Evolutionary conservation across 2,797 vertebrate species (phyloP).

Genomic region (Heterohyrax brucei): DNA sequence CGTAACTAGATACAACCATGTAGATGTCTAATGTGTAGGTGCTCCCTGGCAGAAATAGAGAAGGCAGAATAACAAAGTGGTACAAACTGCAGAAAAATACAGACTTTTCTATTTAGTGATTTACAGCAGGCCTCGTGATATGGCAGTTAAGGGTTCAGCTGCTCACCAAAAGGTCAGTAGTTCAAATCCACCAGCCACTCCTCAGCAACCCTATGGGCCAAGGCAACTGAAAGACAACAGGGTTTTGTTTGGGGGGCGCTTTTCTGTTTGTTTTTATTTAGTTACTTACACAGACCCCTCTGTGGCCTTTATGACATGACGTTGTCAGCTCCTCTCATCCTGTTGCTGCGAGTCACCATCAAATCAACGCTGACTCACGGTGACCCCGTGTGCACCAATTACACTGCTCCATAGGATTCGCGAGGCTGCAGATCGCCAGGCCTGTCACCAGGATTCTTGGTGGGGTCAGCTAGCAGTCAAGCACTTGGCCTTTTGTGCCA

Average conservation of each 20-base stretch:
- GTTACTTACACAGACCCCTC: neutral
- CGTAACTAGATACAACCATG: neutral
- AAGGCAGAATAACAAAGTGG: constrained; percentile 28
- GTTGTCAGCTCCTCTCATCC: neutral
- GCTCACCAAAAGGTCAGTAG: too few species aligned
- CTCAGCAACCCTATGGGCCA: too few species aligned
- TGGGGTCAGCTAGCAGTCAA: neutral
- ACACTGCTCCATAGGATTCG: neutral
- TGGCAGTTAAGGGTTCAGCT: too few species aligned
- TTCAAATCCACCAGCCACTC: too few species aligned
- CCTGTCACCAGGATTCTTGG: neutral
- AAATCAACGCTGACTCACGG: neutral
- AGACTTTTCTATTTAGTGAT: neutral
- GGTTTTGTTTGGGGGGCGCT: too few species aligned
- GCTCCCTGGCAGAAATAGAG: neutral
- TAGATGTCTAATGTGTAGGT: neutral
- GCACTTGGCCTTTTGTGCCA: neutral
- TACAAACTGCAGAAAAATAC: neutral
- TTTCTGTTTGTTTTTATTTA: constrained; percentile 1
- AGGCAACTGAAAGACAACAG: too few species aligned
- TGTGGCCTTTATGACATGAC: too few species aligned
- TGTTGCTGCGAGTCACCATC: neutral
- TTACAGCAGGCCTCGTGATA: neutral
- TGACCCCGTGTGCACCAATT: too few species aligned
- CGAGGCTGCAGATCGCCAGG: neutral